Conservation (phyloP, 2,113 vertebrate species). For the Sarotherodon lohbergeri region DNA sequence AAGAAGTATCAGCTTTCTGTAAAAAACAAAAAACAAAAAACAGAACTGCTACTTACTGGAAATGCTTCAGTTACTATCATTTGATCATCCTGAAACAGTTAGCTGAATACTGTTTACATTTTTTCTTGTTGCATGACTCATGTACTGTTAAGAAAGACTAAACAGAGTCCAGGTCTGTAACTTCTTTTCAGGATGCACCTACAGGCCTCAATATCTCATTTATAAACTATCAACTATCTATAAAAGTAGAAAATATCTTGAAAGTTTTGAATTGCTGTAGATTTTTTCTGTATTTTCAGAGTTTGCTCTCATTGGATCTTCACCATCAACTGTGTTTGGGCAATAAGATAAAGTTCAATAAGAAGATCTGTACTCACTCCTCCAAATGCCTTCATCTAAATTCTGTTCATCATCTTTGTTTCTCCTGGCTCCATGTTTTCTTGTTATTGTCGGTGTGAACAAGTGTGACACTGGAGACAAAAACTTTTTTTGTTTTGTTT, state of each 20-base stretch:
- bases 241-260: background rate
- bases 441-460: no score
- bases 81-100: background rate
- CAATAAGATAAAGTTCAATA: background rate
- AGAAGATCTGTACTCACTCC: accelerated
- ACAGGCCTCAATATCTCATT: background rate
- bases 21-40: background rate
- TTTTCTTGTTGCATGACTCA: background rate
- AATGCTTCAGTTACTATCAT: background rate
- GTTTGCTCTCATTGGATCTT: background rate
- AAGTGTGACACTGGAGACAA: no score
- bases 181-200: accelerated
- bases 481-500: no score
- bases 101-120: background rate
- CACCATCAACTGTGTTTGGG: background rate
- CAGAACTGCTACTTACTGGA: background rate
- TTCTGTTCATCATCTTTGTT: accelerated
- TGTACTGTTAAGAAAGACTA: background rate
- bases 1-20: background rate
- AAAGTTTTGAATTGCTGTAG: background rate
- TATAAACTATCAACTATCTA: background rate
- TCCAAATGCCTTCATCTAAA: accelerated
- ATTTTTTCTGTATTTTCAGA: background rate
- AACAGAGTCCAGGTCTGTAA: accelerated
- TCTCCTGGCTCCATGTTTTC: no score